These are phyloP conservation scores for Dioctria linearis DNA, from an alignment of 2,888 invertebrate genomes.

Conservation along the genomic window DNA sequence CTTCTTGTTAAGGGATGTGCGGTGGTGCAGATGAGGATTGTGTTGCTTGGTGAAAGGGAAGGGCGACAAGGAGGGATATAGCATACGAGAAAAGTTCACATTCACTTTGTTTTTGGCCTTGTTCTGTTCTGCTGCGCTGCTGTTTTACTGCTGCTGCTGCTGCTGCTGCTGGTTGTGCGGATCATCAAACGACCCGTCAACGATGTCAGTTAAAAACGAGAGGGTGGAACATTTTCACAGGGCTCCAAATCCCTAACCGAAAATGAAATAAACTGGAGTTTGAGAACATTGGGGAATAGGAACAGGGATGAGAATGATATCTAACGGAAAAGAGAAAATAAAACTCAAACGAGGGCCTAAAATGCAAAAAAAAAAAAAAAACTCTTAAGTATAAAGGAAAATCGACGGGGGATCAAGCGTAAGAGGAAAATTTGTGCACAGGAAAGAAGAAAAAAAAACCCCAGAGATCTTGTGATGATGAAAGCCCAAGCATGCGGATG, in stretches of 20 bases:
- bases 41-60: background rate
- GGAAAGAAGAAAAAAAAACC: conserved; percentile 26
- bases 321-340: conserved; percentile 45
- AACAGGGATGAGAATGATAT: background rate
- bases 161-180: background rate
- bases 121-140: conserved; percentile 19
- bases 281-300: background rate
- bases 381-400: conserved; percentile 36
- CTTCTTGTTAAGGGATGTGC: background rate
- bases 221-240: conserved; percentile 23
- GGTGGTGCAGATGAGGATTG: background rate
- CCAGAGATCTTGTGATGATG: conserved; percentile 27
- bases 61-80: background rate
- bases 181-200: conserved; percentile 51
- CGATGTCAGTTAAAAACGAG: conserved; percentile 41
- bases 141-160: no score
- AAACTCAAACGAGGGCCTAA: conserved; percentile 48
- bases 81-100: no score
- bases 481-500: background rate
- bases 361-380: conserved; percentile 27
- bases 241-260: background rate
- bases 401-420: conserved; percentile 49
- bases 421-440: conserved; percentile 52
- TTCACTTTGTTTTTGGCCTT: background rate
- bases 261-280: conserved; percentile 32